Conservation (phyloP, 2,113 vertebrate genomes). For the Nycticorax nycticorax region DNA sequence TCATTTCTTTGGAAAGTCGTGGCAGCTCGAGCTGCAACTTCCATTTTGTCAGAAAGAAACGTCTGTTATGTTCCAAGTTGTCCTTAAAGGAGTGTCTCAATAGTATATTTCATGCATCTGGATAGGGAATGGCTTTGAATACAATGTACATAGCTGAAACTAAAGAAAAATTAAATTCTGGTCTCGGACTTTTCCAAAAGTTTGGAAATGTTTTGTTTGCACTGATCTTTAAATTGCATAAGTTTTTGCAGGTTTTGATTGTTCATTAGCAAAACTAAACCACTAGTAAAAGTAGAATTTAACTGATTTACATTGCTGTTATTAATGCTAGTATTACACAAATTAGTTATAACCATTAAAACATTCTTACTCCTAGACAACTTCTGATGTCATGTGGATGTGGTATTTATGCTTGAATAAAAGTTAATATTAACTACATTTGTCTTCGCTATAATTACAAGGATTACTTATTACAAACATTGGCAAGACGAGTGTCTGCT, state of each 20-base stretch:
- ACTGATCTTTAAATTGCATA: background rate
- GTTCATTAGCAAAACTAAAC: background rate
- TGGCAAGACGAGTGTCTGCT: conserved; percentile 40
- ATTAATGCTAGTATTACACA: background rate
- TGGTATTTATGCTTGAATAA: conserved; percentile 18
- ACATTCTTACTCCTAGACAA: background rate
- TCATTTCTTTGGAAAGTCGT: conserved; percentile 30
- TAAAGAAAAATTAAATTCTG: background rate
- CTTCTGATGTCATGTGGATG: background rate
- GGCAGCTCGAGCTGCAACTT: background rate
- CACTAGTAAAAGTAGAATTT: background rate
- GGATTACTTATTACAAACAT: conserved; percentile 32
- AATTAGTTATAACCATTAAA: conserved; percentile 12
- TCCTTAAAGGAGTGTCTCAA: background rate
- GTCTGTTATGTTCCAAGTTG: background rate
- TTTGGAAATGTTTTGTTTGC: background rate
- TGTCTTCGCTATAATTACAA: conserved; percentile 17
- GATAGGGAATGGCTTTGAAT: background rate
- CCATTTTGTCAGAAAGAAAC: conserved; percentile 43
- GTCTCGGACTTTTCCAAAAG: background rate
- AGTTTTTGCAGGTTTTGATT: background rate
- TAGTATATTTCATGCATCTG: background rate
- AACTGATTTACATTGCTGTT: background rate
- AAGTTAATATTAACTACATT: conserved; percentile 34
- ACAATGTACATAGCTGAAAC: background rate